These are phyloP conservation scores for Parauchenoglanis ngamensis DNA, from an alignment of 2,797 vertebrate genomes.

Conservation along the genomic window DNA sequence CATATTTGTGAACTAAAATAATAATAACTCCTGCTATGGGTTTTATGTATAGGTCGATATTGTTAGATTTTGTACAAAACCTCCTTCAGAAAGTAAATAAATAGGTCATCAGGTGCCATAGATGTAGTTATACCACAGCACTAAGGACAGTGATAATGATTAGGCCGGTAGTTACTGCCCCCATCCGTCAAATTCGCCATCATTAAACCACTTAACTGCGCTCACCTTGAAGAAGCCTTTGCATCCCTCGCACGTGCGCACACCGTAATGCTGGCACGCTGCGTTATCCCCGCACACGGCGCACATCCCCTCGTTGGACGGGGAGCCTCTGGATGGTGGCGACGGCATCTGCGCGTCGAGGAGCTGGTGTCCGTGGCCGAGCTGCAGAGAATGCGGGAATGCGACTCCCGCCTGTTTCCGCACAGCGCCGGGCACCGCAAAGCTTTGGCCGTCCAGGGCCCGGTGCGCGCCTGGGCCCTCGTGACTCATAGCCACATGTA, in stretches of 20 bases:
- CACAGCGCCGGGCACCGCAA: constrained; percentile 88
- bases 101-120: not conserved
- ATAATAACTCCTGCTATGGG: not conserved
- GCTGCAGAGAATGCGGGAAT: constrained; percentile 91
- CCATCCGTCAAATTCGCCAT: not conserved
- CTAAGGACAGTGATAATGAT: not conserved
- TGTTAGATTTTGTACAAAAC: not conserved
- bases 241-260: constrained; percentile 96
- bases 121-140: not conserved
- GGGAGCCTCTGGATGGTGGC: constrained; percentile 92
- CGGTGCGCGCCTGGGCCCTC: constrained; percentile 87
- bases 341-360: constrained; percentile 95
- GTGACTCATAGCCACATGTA: constrained; percentile 92
- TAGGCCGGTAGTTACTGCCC: not conserved
- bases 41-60: not conserved
- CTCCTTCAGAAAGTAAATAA: not conserved
- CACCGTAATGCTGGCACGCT: constrained; percentile 96
- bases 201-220: not conserved
- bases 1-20: not conserved
- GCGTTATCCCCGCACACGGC: constrained; percentile 98
- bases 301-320: constrained; percentile 95
- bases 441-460: constrained; percentile 88
- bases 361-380: constrained; percentile 91
- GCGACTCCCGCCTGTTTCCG: constrained; percentile 91
- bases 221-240: constrained; percentile 97